Evolutionary conservation across 2,888 invertebrate species (phyloP).

Genomic region (Nesidiocoris tenuis): DNA sequence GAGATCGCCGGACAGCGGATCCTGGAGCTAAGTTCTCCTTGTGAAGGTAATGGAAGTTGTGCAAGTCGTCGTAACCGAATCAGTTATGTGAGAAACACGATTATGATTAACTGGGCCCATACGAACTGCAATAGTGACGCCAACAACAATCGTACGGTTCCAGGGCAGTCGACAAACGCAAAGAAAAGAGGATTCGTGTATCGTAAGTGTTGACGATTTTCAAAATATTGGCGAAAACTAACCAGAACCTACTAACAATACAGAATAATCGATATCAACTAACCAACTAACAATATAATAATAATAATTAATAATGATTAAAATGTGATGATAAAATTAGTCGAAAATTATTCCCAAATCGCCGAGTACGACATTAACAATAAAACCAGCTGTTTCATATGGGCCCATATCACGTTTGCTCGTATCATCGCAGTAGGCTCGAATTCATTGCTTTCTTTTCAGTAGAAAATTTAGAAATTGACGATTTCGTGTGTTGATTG

Average conservation of each 20-base stretch:
- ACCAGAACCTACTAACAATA: neutral
- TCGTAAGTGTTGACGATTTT: conserved; percentile 42
- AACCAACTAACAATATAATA: no score
- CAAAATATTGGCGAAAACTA: neutral
- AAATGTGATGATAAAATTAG: no score
- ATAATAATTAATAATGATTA: no score
- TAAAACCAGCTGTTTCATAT: neutral
- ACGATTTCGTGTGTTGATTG: neutral
- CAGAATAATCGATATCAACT: no score
- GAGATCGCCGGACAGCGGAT: conserved; percentile 3
- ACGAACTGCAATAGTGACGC: conserved; percentile 48
- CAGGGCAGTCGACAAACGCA: conserved; percentile 34
- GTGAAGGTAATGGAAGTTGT: conserved; percentile 37
- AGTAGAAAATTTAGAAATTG: neutral
- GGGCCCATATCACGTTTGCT: neutral
- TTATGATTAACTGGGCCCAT: conserved; percentile 49
- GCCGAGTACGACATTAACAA: no score
- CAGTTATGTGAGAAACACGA: conserved; percentile 42
- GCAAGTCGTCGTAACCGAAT: conserved; percentile 17
- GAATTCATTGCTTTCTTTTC: no score
- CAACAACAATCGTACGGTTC: conserved; percentile 47
- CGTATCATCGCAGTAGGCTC: no score
- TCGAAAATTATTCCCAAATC: no score
- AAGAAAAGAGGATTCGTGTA: conserved; percentile 48
- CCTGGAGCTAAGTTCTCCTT: conserved; percentile 26